Base-by-base conservation (phyloP, 1,140 invertebrate genomes). In the Ceratina japonica region DNA sequence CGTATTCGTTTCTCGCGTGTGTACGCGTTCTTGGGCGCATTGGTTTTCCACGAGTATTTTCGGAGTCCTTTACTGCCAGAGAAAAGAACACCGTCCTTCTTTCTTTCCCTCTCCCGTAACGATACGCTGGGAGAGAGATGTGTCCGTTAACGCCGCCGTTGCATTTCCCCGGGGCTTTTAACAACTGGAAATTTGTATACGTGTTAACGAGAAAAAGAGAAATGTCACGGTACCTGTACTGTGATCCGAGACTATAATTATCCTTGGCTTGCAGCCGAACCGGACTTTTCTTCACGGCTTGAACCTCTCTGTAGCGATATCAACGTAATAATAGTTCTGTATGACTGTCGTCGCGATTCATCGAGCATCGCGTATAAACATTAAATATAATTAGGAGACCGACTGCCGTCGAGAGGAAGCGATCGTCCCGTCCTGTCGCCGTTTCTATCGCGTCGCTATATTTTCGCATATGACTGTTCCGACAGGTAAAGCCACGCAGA, bases 401-500 rank as follows among this genome's bases (percentile, higher is more conserved):
- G 37, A 44, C 37, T 10, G 37, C 37, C 10, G 37, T 31, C 27
- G 27, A 31, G 27, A 31, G 27, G 27, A 31, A 31, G 4, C 27
- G 1, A 31, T 31, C 5, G 3, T 10, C 3, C 10, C 37, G 37
- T 44, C 27, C 27, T 4, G 2, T 16, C 54, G 1, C n/a, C 37
- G 37, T 56, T 56, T 18, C 54, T 56, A 16, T 56, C 15, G 15
- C n/a, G 15, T 56, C 10, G 5, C n/a, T 56, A 24, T 22, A 37
- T 63, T 27, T 56, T 44, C 37, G 37, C 54, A 16, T 69, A n/a
- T n/a, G n/a, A n/a, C 54, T 27, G 51, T 13, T 85, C 61, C 78
- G 63, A 2, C 20, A 93, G 92, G 92, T 86, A 92, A 92, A 88
- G 85, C 85, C 31, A 88, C 87, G 85, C 91, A 91, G 77, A 92